Evolutionary conservation across 1,140 invertebrate species (phyloP), one percentile per base, ranked within the genome.

Genomic region (Stratiolaelaps scimitus): DNA sequence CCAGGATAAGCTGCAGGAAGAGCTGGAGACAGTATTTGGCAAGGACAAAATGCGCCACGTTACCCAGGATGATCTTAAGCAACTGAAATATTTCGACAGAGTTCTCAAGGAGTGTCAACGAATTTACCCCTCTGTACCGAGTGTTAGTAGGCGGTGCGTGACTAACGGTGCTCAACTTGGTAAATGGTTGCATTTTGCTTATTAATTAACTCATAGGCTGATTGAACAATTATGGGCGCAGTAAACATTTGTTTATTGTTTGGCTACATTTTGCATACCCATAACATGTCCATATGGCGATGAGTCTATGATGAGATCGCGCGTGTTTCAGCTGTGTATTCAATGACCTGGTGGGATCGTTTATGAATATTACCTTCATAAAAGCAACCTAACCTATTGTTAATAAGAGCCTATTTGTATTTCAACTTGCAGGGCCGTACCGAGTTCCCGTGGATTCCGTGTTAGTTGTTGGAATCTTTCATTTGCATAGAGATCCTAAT

Each of bases 81-180:
- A 83, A 45, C 70, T 87, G 64, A 83, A 82, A 71, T 87, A 85
- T 70, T 72, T 85, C 67, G 85, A 87, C 67, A 79, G 81, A 72
- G 82, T 84, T 23, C 80, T 87, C 15, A 87, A 79, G 66, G 76
- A 26, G 5, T 64, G 45, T 30, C 15, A 23, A 15, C 20, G 23
- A 53, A 34, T 10, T 64, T 1, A 34, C 10, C 23, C 43, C 43
- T 68, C 40, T 1, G 23, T 66, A 43, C 56, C 29, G 15, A 47
- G 53, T 10, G 56, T 66, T 19, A 85, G 74, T 85, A 86, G 73
- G 77, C 81, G 0, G 71, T 85, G 17, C 75, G 85, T 30, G 70
- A 85, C 10, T 84, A 80, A 73, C 84, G 84, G 2, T 79, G 82
- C 1, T 79, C 79, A 4, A 81, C 83, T 2, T 68, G 80, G 69